Base-by-base conservation (phyloP, 1,140 invertebrate species). In the Eubasilissa regina region DNA sequence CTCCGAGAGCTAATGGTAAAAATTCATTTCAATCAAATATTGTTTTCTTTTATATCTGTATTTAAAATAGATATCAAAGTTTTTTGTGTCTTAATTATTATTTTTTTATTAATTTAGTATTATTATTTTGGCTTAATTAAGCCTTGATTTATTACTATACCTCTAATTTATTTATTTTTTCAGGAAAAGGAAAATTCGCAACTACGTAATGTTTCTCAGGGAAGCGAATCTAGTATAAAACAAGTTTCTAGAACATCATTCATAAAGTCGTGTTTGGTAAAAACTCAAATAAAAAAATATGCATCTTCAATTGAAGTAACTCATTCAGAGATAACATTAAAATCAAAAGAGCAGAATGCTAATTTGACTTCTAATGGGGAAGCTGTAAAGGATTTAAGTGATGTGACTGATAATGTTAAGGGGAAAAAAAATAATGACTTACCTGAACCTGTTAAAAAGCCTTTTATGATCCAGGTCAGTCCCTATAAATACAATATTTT, bases 1-100 rank as follows among this genome's bases (percentile, higher is more conserved):
- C 84, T 94, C 7, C 92, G 86, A 84, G 90, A 86, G 87, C 82
- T 88, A 85, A 60, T 75, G 68, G 70, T 74, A 47, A 68, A 35
- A 35, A 35, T 35, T 35, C 6, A 35, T 6, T 3, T 35, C 6
- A 35, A n/a, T 17, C 9, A 15, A 13, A 51, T 51, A 51, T 87
- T 89, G 81, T 70, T n/a, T 44, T 51, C 64, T 44, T 55, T 77
- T 17, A 64, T 77, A 35, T 35, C 6, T 17, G 19, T 21, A 15
- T n/a, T 60, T 0, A 10, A 60, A 60, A 60, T 51, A n/a, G n/a
- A n/a, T n/a, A n/a, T n/a, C n/a, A n/a, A n/a, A n/a, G n/a, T n/a
- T n/a, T n/a, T n/a, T n/a, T n/a, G n/a, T n/a, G n/a, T n/a, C n/a
- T n/a, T n/a, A n/a, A n/a, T n/a, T n/a, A n/a, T n/a, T n/a, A n/a